These are phyloP conservation scores for Euzophera pinguis DNA, from an alignment of 2,888 invertebrate genomes.

Conservation along the genomic window DNA sequence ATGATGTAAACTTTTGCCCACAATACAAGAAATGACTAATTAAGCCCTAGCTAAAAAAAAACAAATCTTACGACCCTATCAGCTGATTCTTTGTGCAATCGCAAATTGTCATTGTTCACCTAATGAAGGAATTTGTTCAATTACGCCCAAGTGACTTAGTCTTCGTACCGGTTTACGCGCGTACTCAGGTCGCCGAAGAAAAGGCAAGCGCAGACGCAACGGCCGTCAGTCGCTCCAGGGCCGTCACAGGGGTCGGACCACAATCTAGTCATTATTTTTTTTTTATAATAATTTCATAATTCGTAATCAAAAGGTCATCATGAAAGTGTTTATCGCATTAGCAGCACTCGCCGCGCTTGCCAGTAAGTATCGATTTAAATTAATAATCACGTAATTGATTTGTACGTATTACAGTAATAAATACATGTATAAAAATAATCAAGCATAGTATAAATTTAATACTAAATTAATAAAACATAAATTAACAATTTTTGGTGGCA, in stretches of 20 bases:
- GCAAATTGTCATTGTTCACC: slow-evolving; percentile 56
- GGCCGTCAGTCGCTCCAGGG: slow-evolving; percentile 69
- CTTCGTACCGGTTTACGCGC: slow-evolving; percentile 68
- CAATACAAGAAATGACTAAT: not conserved
- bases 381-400: not conserved
- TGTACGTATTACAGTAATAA: too few relatives aligned
- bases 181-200: slow-evolving; percentile 65
- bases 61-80: slow-evolving; percentile 29
- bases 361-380: slow-evolving; percentile 54
- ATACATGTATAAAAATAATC: too few relatives aligned
- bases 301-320: slow-evolving; percentile 62
- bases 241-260: slow-evolving; percentile 67
- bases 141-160: slow-evolving; percentile 48
- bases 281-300: slow-evolving; percentile 43
- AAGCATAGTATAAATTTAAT: too few relatives aligned
- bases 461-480: too few relatives aligned
- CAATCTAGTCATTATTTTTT: slow-evolving; percentile 72
- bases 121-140: slow-evolving; percentile 62
- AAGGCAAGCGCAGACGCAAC: slow-evolving; percentile 66
- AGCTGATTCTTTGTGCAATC: slow-evolving; percentile 37
- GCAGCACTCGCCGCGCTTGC: slow-evolving; percentile 67
- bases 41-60: slow-evolving; percentile 9
- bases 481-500: too few relatives aligned
- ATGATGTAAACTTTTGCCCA: too few relatives aligned
- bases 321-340: slow-evolving; percentile 77